Evolutionary conservation across 2,113 vertebrate species (phyloP).

Genomic region (Amazona guildingii): DNA sequence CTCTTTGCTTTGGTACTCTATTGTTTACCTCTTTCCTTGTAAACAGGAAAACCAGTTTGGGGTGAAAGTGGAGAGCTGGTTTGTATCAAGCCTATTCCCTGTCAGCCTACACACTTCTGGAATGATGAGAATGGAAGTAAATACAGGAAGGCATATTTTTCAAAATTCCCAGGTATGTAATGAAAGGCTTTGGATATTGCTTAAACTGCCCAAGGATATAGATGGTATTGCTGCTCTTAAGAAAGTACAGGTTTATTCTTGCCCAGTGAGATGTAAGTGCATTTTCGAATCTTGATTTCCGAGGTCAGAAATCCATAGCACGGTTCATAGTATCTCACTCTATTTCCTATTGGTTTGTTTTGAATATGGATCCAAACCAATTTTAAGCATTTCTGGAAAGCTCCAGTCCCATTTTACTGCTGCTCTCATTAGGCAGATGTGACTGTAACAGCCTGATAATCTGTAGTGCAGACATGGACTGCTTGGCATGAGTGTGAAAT

Average conservation of each 20-base stretch:
- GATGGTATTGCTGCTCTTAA: neutral
- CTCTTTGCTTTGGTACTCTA: neutral
- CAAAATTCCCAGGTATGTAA: conserved; percentile 84
- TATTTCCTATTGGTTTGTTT: neutral
- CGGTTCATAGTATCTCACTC: neutral
- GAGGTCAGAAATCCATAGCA: neutral
- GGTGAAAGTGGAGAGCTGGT: conserved; percentile 95
- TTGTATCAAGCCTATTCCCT: conserved; percentile 91
- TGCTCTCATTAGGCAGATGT: neutral
- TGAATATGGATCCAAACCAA: neutral
- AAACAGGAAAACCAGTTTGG: conserved; percentile 88
- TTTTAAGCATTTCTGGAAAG: neutral
- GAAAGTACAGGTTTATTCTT: neutral
- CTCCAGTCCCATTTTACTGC: neutral
- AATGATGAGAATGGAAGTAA: conserved; percentile 92
- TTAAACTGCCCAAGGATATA: neutral
- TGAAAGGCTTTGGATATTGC: neutral
- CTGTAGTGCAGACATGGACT: neutral
- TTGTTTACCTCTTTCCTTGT: neutral
- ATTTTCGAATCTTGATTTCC: neutral
- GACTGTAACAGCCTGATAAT: neutral
- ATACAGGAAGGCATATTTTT: conserved; percentile 95
- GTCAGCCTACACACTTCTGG: conserved; percentile 97
- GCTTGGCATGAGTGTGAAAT: neutral
- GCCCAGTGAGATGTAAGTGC: neutral